phyloP scores from a whole-genome alignment of 2,888 invertebrate genomes.

The Drosophila setosimentum region DNA sequence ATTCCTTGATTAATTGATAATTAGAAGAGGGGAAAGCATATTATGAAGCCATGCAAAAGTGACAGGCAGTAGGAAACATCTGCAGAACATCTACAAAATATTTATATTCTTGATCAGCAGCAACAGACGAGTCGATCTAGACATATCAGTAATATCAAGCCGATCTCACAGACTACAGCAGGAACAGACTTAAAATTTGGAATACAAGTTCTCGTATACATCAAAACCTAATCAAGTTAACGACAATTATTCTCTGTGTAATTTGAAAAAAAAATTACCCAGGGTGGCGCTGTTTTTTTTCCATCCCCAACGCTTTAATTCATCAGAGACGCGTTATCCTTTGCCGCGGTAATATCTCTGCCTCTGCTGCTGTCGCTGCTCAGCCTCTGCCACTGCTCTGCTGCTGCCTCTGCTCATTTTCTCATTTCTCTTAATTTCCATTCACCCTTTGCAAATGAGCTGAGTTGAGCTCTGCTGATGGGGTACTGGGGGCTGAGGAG shows the following conservation, averaged over 20 bases:
- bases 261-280: conserved; percentile 47
- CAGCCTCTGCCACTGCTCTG: conserved; percentile 46
- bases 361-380: conserved; percentile 37
- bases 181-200: neutral
- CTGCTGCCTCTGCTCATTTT: conserved; percentile 30
- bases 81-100: too few species aligned
- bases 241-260: neutral
- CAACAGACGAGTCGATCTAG: neutral
- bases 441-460: conserved; percentile 82
- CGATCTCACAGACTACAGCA: neutral
- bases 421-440: conserved; percentile 76
- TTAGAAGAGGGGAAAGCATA: neutral
- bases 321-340: conserved; percentile 69
- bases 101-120: neutral
- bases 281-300: conserved; percentile 53
- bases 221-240: neutral
- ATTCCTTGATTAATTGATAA: neutral
- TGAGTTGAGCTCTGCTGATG: conserved; percentile 2
- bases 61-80: neutral
- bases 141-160: neutral
- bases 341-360: conserved; percentile 49
- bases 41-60: neutral
- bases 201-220: neutral
- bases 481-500: conserved; percentile 18
- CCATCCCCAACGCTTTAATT: conserved; percentile 62